Base-by-base conservation (phyloP, 2,888 invertebrate genomes). In the Troglohyphantes excavatus region DNA sequence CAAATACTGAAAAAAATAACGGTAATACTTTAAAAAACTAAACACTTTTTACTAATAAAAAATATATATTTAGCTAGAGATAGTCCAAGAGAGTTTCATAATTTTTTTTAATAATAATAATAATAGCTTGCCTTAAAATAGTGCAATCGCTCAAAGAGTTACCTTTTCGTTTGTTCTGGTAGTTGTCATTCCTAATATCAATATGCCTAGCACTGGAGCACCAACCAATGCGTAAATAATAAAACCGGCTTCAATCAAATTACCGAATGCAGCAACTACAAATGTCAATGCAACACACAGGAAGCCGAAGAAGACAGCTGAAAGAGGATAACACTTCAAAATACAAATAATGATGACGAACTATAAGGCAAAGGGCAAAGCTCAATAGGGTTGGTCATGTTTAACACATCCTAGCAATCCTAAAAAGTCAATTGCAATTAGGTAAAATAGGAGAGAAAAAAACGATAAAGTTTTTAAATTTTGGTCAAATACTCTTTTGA, bases 191-290 rank as follows among this genome's bases (percentile, higher is more conserved):
- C 98, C 98, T 33, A 97, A 94, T 0, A 97, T 96, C 93, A 98
- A 98, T 0, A 97, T 94, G 0, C 96, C 97, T 29, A 98, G 94
- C 9, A 97, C 93, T 0, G 98, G 98, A 0, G 97, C 97, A 0
- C 97, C 97, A 5, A 93, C 96, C 0, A 97, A 96, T 0, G 97
- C 97, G 92, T 97, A 97, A 91, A 97, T 96, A 0, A 97, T 97
- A 5, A 97, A 94, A 0, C 97, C 95, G 0, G 96, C 96, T 94
- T 97, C 97, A n/a, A 98, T 94, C 17, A 98, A 95, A 0, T 97
- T 97, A 0, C 97, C 97, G 65, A 98, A 94, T 84, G 96, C 95
- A 92, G 97, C 96, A 0, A 97, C 97, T 2, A 97, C 92, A 93
- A 97, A 97, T 0, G 98, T 97, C 61, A 98, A 93, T 0, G 95